Percentiles rank a stretch among this genome's conserved stretches.
These are phyloP conservation scores for Hypomesus transpacificus DNA, from an alignment of 2,113 vertebrate genomes.

Conservation along the genomic window DNA sequence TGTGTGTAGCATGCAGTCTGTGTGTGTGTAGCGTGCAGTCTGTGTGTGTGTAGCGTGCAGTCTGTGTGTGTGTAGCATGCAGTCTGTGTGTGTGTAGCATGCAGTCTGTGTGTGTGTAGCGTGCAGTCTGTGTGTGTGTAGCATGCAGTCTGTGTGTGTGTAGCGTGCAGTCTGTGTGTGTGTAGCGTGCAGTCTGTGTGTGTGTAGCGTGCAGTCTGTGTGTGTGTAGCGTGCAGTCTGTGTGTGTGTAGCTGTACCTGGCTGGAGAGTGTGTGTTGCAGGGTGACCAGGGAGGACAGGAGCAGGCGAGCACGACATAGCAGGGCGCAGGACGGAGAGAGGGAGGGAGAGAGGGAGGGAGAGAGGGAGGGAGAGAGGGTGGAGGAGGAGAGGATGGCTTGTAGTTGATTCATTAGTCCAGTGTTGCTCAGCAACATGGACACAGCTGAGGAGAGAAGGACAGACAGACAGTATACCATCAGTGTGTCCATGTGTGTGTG, in stretches of 20 bases:
- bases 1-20: too few species aligned
- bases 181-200: too few species aligned
- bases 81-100: too few species aligned
- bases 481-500: background rate
- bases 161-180: too few species aligned
- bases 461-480: conserved; percentile 1
- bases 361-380: conserved; percentile 59
- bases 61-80: too few species aligned
- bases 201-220: too few species aligned
- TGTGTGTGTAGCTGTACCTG: background rate
- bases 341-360: conserved; percentile 33
- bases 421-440: conserved; percentile 84
- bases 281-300: conserved; percentile 76
- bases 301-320: conserved; percentile 83
- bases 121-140: too few species aligned
- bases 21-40: too few species aligned
- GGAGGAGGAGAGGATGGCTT: conserved; percentile 72
- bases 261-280: conserved; percentile 61
- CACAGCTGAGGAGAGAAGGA: conserved; percentile 67
- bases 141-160: too few species aligned
- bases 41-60: too few species aligned
- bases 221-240: too few species aligned
- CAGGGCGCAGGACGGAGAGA: conserved; percentile 56
- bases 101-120: too few species aligned
- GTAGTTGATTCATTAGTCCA: conserved; percentile 81